phyloP scores from a whole-genome alignment of 2,888 invertebrate species.

The Lithophane socia region DNA sequence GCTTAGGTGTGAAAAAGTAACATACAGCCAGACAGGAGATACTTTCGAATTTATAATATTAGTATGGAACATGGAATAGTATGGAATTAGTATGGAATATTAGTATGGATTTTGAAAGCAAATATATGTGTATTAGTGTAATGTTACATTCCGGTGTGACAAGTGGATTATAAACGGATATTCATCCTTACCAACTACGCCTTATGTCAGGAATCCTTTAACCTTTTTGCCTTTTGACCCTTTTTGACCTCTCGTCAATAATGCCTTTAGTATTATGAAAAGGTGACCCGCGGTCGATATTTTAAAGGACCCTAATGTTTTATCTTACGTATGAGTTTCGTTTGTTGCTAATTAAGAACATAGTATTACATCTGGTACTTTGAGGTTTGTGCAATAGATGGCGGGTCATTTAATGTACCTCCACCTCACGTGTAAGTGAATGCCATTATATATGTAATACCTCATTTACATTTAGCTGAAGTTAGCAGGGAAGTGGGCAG shows the following conservation, averaged over 20 bases:
- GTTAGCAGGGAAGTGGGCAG: no score
- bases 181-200: constrained; percentile 49
- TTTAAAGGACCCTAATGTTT: neutral
- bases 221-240: constrained; percentile 56
- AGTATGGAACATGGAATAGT: no score
- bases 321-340: neutral
- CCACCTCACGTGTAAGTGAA: neutral
- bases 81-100: no score
- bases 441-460: neutral
- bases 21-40: no score
- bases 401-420: neutral
- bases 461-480: no score
- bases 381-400: neutral
- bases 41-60: no score
- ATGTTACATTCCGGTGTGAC: constrained; percentile 42
- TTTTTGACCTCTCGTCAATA: constrained; percentile 51
- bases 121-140: no score
- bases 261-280: constrained; percentile 39
- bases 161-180: constrained; percentile 32
- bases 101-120: no score
- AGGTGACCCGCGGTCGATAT: constrained; percentile 23
- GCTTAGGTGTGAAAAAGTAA: no score
- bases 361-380: neutral
- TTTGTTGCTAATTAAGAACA: neutral
- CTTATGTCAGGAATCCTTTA: constrained; percentile 59